Evolutionary conservation across 1,140 invertebrate genomes (phyloP).

Genomic region (Drosophila ohnishii): DNA sequence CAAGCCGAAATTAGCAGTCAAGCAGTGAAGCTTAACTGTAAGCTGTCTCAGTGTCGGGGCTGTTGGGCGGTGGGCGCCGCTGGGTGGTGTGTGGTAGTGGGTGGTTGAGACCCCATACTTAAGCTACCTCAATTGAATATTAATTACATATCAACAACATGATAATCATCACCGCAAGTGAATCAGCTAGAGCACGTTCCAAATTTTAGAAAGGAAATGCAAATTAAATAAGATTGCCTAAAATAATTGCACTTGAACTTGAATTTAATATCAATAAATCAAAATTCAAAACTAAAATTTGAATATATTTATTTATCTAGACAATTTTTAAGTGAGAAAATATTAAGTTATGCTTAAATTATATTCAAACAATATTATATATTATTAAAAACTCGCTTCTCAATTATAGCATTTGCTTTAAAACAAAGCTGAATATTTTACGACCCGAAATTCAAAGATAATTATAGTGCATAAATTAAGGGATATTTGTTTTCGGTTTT

Average conservation of each 20-base stretch:
- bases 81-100: neutral
- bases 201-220: slow-evolving; percentile 23
- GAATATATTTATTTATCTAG: neutral
- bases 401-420: too few relatives aligned
- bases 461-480: slow-evolving; percentile 19
- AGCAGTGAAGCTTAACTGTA: slow-evolving; percentile 58
- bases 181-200: slow-evolving; percentile 25
- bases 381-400: neutral
- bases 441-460: neutral
- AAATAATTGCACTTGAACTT: slow-evolving; percentile 4
- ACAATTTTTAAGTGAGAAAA: neutral
- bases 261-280: slow-evolving; percentile 1
- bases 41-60: slow-evolving; percentile 54
- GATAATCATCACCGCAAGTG: slow-evolving; percentile 24
- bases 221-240: slow-evolving; percentile 7
- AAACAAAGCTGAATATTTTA: neutral
- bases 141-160: slow-evolving; percentile 31
- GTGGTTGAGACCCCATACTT: slow-evolving; percentile 9
- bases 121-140: slow-evolving; percentile 46
- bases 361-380: neutral
- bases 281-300: neutral
- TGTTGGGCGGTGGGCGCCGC: slow-evolving; percentile 3
- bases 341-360: neutral
- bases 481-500: neutral
- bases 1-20: slow-evolving; percentile 59